Base-by-base conservation (phyloP, 2,797 vertebrate species). In the Remorina albescens region DNA sequence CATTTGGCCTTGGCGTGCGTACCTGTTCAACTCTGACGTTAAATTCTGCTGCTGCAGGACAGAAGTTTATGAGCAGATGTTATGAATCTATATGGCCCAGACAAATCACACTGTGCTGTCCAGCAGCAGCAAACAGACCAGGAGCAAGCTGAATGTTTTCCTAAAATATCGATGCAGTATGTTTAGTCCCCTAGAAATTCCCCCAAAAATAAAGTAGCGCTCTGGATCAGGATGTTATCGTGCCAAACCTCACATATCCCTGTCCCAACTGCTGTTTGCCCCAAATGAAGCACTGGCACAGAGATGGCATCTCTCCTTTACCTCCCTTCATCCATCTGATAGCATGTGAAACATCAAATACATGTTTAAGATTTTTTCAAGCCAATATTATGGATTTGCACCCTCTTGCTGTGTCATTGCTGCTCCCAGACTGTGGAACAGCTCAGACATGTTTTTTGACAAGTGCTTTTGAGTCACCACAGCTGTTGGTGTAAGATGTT, bases 21-120 rank as follows among this genome's bases (percentile, higher is more conserved):
- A 65, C 54, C 68, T 74, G 50, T 78, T 80, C 71, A 85, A 68
- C 69, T 71, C 71, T 60, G 76, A 84, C 80, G 69, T 81, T 64
- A 80, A 73, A 82, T 80, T 67, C 49, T 67, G 70, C 76, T 39
- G 55, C 79, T 74, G 74, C 63, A 77, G 83, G 84, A 81, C 59
- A 71, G 34, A 77, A 41, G 74, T 85, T 90, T 87, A 87, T 74
- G 80, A 80, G 82, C 44, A 64, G 64, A 74, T 80, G 83, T 70
- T 74, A 71, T 73, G 54, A 79, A 72, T 76, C 88, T 76, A 85
- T 67, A 70, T 71, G 58, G 80, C 72, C 26, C 23, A 16, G 25
- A 68, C 81, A 84, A 84, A 85, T 76, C 74, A 72, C 44, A 56
- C 16, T 8, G 44, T 4, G 16, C 15, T 64, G 67, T 68, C 57